Percentiles rank a stretch among this genome's conserved stretches.
Evolutionary conservation across 2,113 vertebrate species (phyloP).

Genomic region (Dissostichus mawsoni): DNA sequence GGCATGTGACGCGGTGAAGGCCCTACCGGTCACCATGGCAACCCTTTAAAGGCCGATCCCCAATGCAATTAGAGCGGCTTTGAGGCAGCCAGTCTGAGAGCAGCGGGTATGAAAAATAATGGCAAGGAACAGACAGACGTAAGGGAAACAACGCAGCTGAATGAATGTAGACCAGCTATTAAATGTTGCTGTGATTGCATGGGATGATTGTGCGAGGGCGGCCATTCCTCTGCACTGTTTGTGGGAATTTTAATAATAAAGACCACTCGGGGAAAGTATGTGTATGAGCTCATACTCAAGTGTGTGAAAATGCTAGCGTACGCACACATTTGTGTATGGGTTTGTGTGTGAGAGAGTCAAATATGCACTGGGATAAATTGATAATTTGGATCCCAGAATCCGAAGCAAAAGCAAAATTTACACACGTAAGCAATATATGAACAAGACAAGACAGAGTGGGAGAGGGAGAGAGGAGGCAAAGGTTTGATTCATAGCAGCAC

Average conservation of each 20-base stretch:
- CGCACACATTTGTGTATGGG: background rate
- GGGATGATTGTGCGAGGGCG: conserved; percentile 36
- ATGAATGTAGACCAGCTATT: conserved; percentile 64
- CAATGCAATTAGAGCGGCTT: conserved; percentile 82
- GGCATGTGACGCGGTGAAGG: conserved; percentile 60
- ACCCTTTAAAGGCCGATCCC: conserved; percentile 84
- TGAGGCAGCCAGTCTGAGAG: conserved; percentile 76
- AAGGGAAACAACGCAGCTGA: conserved; percentile 55
- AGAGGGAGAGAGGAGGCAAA: conserved; percentile 6
- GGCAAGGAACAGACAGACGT: conserved; percentile 57
- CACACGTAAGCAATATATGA: conserved; percentile 14
- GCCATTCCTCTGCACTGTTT: conserved; percentile 27
- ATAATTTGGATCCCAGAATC: conserved; percentile 7
- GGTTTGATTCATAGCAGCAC: conserved; percentile 48
- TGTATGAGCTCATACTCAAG: conserved; percentile 1
- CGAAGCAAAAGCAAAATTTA: conserved; percentile 29
- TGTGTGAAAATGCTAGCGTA: background rate
- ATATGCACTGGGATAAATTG: background rate
- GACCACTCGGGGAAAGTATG: conserved; percentile 9
- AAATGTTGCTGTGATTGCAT: conserved; percentile 39
- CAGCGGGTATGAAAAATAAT: conserved; percentile 75
- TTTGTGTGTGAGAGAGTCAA: background rate
- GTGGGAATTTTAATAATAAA: conserved; percentile 55
- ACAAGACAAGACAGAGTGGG: conserved; percentile 8
- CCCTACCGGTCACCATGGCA: conserved; percentile 84